Conservation (phyloP, 2,888 invertebrate genomes). For the Pecten maximus region DNA sequence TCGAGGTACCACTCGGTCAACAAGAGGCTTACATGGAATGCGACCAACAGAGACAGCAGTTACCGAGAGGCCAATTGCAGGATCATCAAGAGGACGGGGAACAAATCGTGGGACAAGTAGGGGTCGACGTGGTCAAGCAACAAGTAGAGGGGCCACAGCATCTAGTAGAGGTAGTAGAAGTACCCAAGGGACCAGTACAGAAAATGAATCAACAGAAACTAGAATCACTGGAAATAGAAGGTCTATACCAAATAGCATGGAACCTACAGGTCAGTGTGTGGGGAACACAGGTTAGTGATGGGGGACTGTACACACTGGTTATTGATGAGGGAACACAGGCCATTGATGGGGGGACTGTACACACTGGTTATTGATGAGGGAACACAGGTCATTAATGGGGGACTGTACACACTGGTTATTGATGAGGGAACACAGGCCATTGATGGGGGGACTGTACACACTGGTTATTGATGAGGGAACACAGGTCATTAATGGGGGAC, state of each 20-base stretch:
- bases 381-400: too few relatives aligned
- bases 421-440: not conserved
- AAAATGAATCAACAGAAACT: not conserved
- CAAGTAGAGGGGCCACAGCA: constrained; percentile 48
- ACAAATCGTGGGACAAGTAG: constrained; percentile 38
- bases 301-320: not conserved
- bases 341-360: too few relatives aligned
- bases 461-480: too few relatives aligned
- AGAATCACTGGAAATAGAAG: not conserved
- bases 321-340: not conserved
- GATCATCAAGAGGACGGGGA: constrained; percentile 38
- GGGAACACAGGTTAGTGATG: too few relatives aligned
- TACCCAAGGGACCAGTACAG: not conserved
- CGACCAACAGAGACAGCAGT: constrained; percentile 50
- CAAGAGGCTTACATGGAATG: constrained; percentile 40
- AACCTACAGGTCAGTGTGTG: constrained; percentile 47
- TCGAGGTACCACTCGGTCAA: constrained; percentile 38
- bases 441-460: too few relatives aligned
- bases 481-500: too few relatives aligned
- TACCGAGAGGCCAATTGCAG: not conserved
- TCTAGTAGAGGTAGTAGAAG: not conserved
- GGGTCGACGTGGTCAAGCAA: constrained; percentile 21
- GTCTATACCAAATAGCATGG: constrained; percentile 49
- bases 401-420: not conserved
- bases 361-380: too few relatives aligned